Base-by-base conservation (phyloP, 2,888 invertebrate genomes). In the Leptinotarsa juncta region DNA sequence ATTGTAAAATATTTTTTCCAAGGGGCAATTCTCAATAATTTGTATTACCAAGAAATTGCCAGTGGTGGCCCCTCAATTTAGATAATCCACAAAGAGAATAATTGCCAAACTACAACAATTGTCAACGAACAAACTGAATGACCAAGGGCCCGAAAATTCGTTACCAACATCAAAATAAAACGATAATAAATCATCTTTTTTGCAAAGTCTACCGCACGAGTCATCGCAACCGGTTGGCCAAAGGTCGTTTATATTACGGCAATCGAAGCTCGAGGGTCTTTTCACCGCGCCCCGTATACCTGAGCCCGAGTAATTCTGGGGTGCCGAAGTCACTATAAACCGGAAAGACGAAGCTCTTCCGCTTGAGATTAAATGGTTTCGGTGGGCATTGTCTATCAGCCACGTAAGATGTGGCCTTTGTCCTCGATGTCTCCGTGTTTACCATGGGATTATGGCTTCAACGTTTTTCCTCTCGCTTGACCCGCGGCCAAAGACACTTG, bases 291-390 rank as follows among this genome's bases (percentile, higher is more conserved):
- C 50, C 42, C n/a, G 67, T 49, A 50, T 60, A 67, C 67, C 67
- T 72, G 65, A 48, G 60, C 65, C 65, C 16, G 42, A 65, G 23
- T 20, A 42, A 55, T 55, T 68, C 66, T 62, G 73, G 79, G 80
- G 80, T 80, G 81, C 76, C 79, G 78, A 77, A 81, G 82, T 82
- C 81, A 80, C 70, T 78, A 76, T 73, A 74, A 73, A 81, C 83
- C 81, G 83, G 83, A 83, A 83, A 82, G 79, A 81, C 80, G 82
- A 77, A 78, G 77, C 78, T 80, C 83, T 83, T 83, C 83, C 83
- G 82, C 80, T 82, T 76, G 79, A 81, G 82, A 83, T 82, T 82
- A 82, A 81, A 81, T 81, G 82, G 81, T 81, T 82, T 82, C 80
- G 71, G 48, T 62, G 73, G 73, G 68, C 70, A 75, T 77, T 80